Conservation (phyloP, 2,797 vertebrate species). For the Pristis pectinata region DNA sequence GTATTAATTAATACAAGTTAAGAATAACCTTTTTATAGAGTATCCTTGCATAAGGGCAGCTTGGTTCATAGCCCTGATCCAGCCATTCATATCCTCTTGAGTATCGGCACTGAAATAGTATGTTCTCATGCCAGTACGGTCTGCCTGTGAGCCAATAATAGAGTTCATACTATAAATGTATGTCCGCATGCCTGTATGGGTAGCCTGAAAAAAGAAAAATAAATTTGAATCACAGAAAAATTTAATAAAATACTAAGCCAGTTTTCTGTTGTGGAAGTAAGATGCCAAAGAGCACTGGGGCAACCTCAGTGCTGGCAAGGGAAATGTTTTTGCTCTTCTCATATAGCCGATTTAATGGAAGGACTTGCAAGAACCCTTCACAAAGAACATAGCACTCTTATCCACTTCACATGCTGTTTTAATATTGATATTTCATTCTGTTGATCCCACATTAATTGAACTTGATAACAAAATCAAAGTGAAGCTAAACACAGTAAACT, state of each 20-base stretch:
- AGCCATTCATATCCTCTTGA: slow-evolving; percentile 92
- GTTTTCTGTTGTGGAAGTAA: neutral
- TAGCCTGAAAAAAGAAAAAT: slow-evolving; percentile 64
- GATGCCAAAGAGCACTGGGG: no score
- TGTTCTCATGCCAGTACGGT: slow-evolving; percentile 91
- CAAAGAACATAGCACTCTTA: neutral
- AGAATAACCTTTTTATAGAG: slow-evolving; percentile 75
- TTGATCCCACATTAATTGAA: neutral
- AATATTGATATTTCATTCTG: neutral
- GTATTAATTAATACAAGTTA: neutral
- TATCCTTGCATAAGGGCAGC: slow-evolving; percentile 89
- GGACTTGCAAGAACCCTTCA: neutral
- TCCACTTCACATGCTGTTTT: neutral
- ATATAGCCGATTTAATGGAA: neutral
- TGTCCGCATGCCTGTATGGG: slow-evolving; percentile 90
- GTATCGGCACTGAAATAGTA: slow-evolving; percentile 98
- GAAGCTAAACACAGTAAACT: no score
- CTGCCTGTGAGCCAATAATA: slow-evolving; percentile 82
- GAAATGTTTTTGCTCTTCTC: neutral
- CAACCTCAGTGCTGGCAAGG: neutral
- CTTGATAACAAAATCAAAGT: neutral
- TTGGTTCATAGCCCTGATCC: slow-evolving; percentile 96
- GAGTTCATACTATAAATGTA: slow-evolving; percentile 91
- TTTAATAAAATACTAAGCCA: neutral
- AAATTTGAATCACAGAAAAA: slow-evolving; percentile 18